phyloP scores from a whole-genome alignment of 2,888 invertebrate species.

The Macropis europaea region DNA sequence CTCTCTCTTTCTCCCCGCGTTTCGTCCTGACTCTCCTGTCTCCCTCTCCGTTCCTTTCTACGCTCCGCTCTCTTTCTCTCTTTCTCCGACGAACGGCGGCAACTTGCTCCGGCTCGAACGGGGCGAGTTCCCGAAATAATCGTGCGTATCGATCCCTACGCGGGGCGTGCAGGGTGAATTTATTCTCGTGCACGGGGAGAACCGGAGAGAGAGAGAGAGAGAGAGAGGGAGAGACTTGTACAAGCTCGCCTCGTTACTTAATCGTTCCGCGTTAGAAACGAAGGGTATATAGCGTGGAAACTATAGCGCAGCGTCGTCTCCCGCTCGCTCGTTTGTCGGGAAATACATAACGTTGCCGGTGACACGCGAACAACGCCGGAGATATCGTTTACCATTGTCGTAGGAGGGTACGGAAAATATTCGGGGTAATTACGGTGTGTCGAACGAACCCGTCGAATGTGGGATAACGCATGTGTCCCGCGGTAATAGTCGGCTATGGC shows the following conservation, averaged over 20 bases:
- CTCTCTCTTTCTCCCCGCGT: not conserved
- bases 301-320: conserved; percentile 24
- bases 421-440: conserved; percentile 1
- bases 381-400: not conserved
- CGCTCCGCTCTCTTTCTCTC: not conserved
- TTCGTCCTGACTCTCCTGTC: not conserved
- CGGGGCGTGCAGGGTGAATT: conserved; percentile 65
- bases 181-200: conserved; percentile 66
- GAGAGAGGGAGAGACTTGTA: conserved; percentile 32
- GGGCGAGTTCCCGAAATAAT: conserved; percentile 72
- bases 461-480: not conserved
- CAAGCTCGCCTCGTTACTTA: conserved; percentile 62
- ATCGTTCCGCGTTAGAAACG: conserved; percentile 61
- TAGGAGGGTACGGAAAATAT: not conserved
- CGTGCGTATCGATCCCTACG: conserved; percentile 71
- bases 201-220: conserved; percentile 25
- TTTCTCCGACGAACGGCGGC: conserved; percentile 13
- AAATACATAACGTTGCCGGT: conserved; percentile 12
- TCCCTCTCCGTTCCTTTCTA: not conserved
- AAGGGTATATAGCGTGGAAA: conserved; percentile 47
- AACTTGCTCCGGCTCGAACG: conserved; percentile 54
- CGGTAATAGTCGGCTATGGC: not conserved
- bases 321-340: conserved; percentile 17
- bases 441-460: not conserved
- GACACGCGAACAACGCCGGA: conserved; percentile 2